Evolutionary conservation across 1,140 invertebrate genomes (phyloP).

Genomic region (Yoshiicerus persimilis): DNA sequence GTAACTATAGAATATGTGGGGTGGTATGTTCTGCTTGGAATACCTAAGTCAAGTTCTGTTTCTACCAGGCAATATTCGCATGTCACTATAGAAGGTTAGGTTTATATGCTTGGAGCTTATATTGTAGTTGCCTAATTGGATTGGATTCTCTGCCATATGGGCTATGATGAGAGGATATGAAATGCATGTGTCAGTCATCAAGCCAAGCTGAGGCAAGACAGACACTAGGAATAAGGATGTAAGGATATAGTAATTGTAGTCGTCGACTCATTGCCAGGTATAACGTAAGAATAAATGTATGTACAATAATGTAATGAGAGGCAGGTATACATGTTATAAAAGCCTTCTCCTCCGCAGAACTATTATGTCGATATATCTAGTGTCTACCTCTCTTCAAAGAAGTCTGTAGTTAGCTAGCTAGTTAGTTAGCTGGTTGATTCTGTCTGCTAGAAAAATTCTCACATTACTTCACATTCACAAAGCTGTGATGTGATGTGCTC

Average conservation of each 20-base stretch:
- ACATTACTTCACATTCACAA: slow-evolving; percentile 13
- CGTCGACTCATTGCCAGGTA: not conserved
- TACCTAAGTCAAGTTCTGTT: not conserved
- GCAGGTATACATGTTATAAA: not conserved
- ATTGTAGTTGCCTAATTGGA: slow-evolving; percentile 2
- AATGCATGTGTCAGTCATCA: slow-evolving; percentile 9
- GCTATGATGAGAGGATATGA: slow-evolving; percentile 7
- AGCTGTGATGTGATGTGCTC: not conserved
- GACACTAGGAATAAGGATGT: not conserved
- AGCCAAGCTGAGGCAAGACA: not conserved
- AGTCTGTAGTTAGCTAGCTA: not conserved
- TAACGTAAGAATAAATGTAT: not conserved
- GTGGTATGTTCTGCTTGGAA: too few species aligned
- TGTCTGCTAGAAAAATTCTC: slow-evolving; percentile 1
- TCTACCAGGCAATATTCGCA: too few species aligned
- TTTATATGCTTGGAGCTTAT: not conserved
- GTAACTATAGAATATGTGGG: too few species aligned
- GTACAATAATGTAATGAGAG: not conserved
- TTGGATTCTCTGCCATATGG: not conserved
- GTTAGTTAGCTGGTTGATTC: not conserved
- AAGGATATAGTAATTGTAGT: not conserved
- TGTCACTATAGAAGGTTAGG: not conserved
- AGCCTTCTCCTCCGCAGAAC: not conserved
- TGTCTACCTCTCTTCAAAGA: slow-evolving; percentile 1
- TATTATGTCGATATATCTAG: not conserved